Percentiles rank a stretch among this genome's conserved stretches.
Conservation (phyloP, 2,797 vertebrate species). For the Acipenser ruthenus region DNA sequence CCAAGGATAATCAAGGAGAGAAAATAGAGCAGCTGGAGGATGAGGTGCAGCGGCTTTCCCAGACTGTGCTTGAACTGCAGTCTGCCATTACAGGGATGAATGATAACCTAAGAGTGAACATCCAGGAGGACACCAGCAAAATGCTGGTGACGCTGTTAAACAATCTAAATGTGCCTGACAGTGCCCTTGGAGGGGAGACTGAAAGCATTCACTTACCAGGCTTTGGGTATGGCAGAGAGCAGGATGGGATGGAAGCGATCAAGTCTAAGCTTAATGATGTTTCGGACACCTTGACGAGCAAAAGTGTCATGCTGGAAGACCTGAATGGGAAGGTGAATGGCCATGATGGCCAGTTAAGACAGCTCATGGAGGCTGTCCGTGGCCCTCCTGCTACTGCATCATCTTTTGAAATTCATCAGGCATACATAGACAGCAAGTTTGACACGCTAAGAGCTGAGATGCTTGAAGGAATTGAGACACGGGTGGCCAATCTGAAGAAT, state of each 20-base stretch:
- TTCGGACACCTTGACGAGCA: conserved; percentile 69
- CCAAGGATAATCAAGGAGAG: conserved; percentile 46
- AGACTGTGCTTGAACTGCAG: conserved; percentile 81
- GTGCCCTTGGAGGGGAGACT: conserved; percentile 33
- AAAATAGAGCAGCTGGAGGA: conserved; percentile 80
- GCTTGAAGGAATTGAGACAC: conserved; percentile 68
- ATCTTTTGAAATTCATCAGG: conserved; percentile 62
- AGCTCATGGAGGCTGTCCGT: conserved; percentile 78
- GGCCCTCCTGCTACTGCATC: conserved; percentile 38
- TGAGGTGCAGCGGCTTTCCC: conserved; percentile 82
- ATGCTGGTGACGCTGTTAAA: conserved; percentile 70
- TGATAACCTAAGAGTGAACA: conserved; percentile 65
- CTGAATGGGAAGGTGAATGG: conserved; percentile 71
- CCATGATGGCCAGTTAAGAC: conserved; percentile 80
- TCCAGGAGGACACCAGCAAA: conserved; percentile 80
- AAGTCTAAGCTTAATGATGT: conserved; percentile 73
- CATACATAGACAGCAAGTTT: conserved; percentile 76
- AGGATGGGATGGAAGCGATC: conserved; percentile 65
- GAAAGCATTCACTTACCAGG: conserved; percentile 47
- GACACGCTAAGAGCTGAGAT: conserved; percentile 78
- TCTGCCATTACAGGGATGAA: conserved; percentile 70
- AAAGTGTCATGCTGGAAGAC: conserved; percentile 76
- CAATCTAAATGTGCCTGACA: conserved; percentile 62
- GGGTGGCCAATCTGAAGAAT: conserved; percentile 69
- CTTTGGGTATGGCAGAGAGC: conserved; percentile 33